Conservation (phyloP, 2,888 invertebrate species). For the Sussaba pulchella region DNA sequence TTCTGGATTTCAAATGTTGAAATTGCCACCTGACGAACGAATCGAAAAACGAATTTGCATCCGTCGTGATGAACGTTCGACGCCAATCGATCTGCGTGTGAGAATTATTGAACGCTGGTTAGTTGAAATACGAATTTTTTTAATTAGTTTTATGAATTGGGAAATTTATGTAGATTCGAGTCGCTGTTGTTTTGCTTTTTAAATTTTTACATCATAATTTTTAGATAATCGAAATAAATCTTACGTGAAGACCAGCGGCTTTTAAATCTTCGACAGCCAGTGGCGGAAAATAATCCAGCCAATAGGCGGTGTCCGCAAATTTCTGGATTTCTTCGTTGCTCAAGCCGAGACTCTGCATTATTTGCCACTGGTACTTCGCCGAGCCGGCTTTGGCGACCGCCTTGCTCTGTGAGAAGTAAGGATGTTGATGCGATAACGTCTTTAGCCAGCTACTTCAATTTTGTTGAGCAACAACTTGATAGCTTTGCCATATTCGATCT, state of each 20-base stretch:
- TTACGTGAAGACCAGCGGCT: slow-evolving; percentile 95
- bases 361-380: slow-evolving; percentile 99
- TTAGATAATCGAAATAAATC: slow-evolving; percentile 73
- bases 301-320: slow-evolving; percentile 95
- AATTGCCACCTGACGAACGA: slow-evolving; percentile 99
- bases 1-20: slow-evolving; percentile 91
- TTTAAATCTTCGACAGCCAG: slow-evolving; percentile 94
- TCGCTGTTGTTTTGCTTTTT: too few relatives aligned
- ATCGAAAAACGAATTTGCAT: slow-evolving; percentile 98
- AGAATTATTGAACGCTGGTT: too few relatives aligned
- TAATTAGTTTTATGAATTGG: too few relatives aligned
- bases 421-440: too few relatives aligned
- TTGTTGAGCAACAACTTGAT: too few relatives aligned
- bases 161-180: neutral
- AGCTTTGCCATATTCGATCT: neutral
- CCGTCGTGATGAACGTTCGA: slow-evolving; percentile 98
- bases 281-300: slow-evolving; percentile 99
- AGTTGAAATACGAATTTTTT: too few relatives aligned
- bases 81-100: slow-evolving; percentile 95
- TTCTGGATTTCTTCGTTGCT: slow-evolving; percentile 95
- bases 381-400: slow-evolving; percentile 95
- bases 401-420: slow-evolving; percentile 90
- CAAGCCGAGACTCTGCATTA: slow-evolving; percentile 97
- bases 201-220: neutral
- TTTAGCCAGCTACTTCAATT: too few relatives aligned